Conservation (phyloP, 2,888 invertebrate species). For the Microchrysa polita region DNA sequence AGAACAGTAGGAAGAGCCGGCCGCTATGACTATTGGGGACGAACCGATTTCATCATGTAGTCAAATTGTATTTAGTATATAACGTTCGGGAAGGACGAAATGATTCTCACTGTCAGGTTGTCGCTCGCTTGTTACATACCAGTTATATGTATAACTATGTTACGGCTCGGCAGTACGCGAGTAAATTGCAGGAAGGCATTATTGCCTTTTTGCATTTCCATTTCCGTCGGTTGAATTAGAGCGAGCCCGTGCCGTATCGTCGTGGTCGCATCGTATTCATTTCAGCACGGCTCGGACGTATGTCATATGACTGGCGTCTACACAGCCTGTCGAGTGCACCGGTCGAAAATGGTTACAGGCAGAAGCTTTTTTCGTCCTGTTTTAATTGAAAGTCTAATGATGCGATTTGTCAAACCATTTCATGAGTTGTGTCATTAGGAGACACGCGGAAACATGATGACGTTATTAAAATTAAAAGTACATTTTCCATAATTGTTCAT, state of each 20-base stretch:
- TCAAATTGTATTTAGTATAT: too few relatives aligned
- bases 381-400: conserved; percentile 25
- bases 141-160: too few relatives aligned
- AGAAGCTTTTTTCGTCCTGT: neutral
- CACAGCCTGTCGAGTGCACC: too few relatives aligned
- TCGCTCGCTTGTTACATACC: too few relatives aligned
- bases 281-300: neutral
- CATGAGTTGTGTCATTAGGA: neutral
- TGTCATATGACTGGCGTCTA: neutral
- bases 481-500: neutral
- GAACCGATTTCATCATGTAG: too few relatives aligned
- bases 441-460: neutral
- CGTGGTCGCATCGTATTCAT: neutral
- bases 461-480: conserved; percentile 25
- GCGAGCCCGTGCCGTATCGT: neutral
- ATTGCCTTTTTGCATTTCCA: conserved; percentile 12
- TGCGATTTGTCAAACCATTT: conserved; percentile 21
- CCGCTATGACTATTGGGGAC: too few relatives aligned
- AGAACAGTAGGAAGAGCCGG: too few relatives aligned
- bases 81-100: too few relatives aligned
- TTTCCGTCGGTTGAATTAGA: conserved; percentile 24
- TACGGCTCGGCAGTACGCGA: neutral
- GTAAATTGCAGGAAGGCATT: conserved; percentile 16
- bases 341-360: too few relatives aligned
- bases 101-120: too few relatives aligned